Evolutionary conservation across 35 echinoderm and acorn worm species (phyloP).

Genomic region (Heliocidaris tuberculata): DNA sequence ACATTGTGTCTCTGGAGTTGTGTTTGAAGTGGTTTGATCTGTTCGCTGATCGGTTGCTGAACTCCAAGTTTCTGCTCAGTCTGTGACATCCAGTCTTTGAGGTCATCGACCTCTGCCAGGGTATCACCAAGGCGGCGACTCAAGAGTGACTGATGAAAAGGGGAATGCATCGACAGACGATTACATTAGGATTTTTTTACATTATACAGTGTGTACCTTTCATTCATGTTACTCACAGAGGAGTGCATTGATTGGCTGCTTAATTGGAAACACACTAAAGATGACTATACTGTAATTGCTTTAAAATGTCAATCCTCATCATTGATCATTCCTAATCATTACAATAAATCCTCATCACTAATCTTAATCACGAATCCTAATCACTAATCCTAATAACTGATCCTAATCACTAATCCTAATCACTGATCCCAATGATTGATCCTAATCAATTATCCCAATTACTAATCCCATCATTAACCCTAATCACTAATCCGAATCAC

Average conservation of each 20-base stretch:
- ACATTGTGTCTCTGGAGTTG: constrained; percentile 91
- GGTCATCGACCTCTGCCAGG: constrained; percentile 51
- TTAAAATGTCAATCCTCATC: too few species aligned
- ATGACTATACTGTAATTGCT: too few species aligned
- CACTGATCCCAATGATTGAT: neutral
- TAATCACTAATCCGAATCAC: neutral
- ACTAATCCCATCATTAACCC: neutral
- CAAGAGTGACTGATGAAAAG: constrained; percentile 59
- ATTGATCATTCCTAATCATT: too few species aligned
- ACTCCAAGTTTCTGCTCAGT: constrained; percentile 93
- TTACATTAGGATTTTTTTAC: neutral
- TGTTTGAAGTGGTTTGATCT: constrained; percentile 74
- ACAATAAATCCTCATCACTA: too few species aligned
- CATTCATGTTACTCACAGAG: neutral
- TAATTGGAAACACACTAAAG: too few species aligned
- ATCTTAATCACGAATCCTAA: too few species aligned
- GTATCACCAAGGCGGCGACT: constrained; percentile 69
- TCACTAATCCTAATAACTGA: too few species aligned
- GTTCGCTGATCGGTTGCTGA: constrained; percentile 92
- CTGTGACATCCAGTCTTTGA: constrained; percentile 77
- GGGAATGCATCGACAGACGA: neutral
- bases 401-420: neutral
- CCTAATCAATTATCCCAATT: neutral
- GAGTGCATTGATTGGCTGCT: neutral
- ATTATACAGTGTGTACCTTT: neutral